Conservation (phyloP, 1,140 invertebrate species). For the Augochlora pura region DNA sequence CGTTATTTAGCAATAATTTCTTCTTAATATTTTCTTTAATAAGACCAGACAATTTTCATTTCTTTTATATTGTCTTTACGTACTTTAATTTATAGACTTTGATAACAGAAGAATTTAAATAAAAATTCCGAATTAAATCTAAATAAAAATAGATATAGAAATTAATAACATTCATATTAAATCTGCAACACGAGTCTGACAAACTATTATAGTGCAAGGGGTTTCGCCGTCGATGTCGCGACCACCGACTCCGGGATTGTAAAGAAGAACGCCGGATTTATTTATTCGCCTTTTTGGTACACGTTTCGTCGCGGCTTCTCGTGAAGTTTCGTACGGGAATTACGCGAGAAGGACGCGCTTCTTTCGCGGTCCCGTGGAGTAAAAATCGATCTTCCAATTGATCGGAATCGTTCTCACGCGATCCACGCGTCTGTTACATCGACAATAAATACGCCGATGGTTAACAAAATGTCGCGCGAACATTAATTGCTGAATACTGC, state of each 20-base stretch:
- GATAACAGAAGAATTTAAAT: too few species aligned
- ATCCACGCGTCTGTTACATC: background rate
- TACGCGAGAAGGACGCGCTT: background rate
- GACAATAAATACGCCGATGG: constrained; percentile 23
- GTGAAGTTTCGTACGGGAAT: background rate
- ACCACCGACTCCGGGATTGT: background rate
- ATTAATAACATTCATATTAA: too few species aligned
- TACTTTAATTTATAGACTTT: too few species aligned
- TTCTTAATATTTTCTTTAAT: too few species aligned
- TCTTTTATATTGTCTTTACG: too few species aligned
- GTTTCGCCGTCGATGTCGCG: background rate
- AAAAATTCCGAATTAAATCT: too few species aligned
- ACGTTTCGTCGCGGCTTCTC: background rate
- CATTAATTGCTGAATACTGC: constrained; percentile 2
- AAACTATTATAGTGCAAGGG: too few species aligned
- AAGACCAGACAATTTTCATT: too few species aligned
- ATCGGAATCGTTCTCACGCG: background rate
- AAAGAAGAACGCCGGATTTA: background rate
- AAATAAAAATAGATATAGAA: too few species aligned
- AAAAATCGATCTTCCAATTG: constrained; percentile 27
- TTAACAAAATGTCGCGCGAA: background rate
- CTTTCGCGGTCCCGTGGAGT: background rate
- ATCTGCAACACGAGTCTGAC: too few species aligned
- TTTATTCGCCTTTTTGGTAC: background rate
- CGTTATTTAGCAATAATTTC: too few species aligned